These are phyloP conservation scores for Drosophila helvetica DNA, from an alignment of 2,888 invertebrate genomes.

Conservation along the genomic window DNA sequence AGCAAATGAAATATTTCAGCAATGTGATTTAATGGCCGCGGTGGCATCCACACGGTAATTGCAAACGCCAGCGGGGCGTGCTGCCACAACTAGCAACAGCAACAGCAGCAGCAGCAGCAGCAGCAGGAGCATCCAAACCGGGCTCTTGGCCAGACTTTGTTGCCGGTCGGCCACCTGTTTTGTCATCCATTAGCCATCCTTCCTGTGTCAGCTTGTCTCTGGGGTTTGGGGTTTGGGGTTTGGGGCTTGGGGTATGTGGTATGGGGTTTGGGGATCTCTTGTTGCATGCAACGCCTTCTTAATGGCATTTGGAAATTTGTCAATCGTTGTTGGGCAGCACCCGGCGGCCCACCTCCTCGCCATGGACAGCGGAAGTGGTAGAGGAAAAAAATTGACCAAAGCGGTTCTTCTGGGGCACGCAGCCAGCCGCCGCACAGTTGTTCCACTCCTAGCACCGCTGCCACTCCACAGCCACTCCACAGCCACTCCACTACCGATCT, in stretches of 20 bases:
- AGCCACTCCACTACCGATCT: constrained; percentile 56
- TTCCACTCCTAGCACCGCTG: background rate
- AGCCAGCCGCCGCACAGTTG: background rate
- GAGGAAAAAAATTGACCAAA: constrained; percentile 55
- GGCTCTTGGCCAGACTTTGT: constrained; percentile 29
- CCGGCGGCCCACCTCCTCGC: constrained; percentile 22
- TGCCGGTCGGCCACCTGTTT: constrained; percentile 57
- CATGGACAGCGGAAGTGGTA: constrained; percentile 66
- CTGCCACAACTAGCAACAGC: constrained; percentile 9
- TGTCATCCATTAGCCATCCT: constrained; percentile 46
- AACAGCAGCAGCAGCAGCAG: background rate
- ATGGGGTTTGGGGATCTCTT: constrained; percentile 8
- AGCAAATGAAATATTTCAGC: constrained; percentile 74
- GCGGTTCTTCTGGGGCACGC: constrained; percentile 52
- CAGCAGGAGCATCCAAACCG: background rate
- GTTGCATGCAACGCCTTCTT: constrained; percentile 75
- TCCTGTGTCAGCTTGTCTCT: constrained; percentile 19
- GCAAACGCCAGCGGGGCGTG: constrained; percentile 62
- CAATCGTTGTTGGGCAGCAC: constrained; percentile 68
- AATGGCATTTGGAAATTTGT: constrained; percentile 79
- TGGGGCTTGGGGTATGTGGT: constrained; percentile 17
- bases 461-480: constrained; percentile 20
- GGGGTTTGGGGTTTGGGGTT: constrained; percentile 11
- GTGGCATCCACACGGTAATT: constrained; percentile 57
- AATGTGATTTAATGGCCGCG: constrained; percentile 62